Percentiles rank a stretch among this genome's conserved stretches.
Conservation (phyloP, 1,140 invertebrate species). For the Matsumurasca onukii region DNA sequence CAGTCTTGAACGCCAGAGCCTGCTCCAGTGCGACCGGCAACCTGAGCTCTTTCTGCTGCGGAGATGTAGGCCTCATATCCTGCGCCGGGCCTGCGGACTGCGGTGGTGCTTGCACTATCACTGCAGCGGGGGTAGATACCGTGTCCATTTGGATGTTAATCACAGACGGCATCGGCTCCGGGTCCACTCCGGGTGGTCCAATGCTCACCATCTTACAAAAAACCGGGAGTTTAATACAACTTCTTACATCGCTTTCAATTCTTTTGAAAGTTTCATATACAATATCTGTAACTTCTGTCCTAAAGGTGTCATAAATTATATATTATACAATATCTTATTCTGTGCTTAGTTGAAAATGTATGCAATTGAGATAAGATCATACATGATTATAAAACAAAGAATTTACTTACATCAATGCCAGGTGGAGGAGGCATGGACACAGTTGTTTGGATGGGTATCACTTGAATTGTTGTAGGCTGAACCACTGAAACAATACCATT, state of each 20-base stretch:
- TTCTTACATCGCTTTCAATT: background rate
- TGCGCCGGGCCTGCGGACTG: background rate
- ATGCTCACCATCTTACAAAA: constrained; percentile 18
- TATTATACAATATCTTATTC: too few species aligned
- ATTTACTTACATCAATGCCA: constrained; percentile 25
- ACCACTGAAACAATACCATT: constrained; percentile 20
- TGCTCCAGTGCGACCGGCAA: constrained; percentile 86
- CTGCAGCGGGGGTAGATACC: background rate
- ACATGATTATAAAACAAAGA: background rate
- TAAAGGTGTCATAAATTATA: too few species aligned
- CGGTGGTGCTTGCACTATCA: background rate
- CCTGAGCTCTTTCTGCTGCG: constrained; percentile 52
- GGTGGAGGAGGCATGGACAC: constrained; percentile 25
- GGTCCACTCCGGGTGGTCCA: constrained; percentile 23
- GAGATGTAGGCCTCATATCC: background rate
- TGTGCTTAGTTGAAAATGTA: too few species aligned
- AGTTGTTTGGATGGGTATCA: constrained; percentile 24
- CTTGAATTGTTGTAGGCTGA: constrained; percentile 14
- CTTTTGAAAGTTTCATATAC: too few species aligned
- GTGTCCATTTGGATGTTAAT: constrained; percentile 21
- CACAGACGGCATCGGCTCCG: background rate
- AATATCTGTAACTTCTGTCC: too few species aligned
- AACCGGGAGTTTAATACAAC: background rate
- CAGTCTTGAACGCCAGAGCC: constrained; percentile 82
- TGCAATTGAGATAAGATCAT: too few species aligned